These are phyloP conservation scores for Onthophagus sagittarius DNA, from an alignment of 2,888 invertebrate genomes.

Conservation along the genomic window DNA sequence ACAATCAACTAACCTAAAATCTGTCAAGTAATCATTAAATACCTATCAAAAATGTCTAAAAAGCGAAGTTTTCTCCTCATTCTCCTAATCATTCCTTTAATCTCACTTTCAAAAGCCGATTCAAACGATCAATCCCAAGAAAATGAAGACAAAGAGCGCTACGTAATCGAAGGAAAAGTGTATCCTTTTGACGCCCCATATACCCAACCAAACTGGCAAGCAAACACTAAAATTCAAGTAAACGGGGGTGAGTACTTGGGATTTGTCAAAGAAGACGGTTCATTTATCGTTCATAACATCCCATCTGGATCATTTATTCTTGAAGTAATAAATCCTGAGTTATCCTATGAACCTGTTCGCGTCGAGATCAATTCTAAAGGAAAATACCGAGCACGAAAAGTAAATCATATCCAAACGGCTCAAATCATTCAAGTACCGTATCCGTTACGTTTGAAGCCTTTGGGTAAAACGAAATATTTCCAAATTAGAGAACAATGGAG, in stretches of 20 bases:
- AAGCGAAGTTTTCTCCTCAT: background rate
- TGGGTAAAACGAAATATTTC: conserved; percentile 79
- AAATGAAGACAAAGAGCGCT: conserved; percentile 53
- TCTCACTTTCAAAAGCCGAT: conserved; percentile 4
- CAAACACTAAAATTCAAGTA: conserved; percentile 72
- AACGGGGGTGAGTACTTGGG: conserved; percentile 88
- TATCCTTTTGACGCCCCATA: conserved; percentile 62
- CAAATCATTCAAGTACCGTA: conserved; percentile 88
- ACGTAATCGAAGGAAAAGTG: conserved; percentile 77
- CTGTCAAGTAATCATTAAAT: conserved; percentile 5
- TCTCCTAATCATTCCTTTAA: background rate
- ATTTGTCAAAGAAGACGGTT: conserved; percentile 86
- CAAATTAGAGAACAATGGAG: conserved; percentile 95
- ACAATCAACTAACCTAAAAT: background rate
- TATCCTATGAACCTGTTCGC: conserved; percentile 87
- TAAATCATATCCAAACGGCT: conserved; percentile 90
- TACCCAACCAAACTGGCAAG: conserved; percentile 65
- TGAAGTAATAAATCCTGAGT: conserved; percentile 88
- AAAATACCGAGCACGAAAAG: conserved; percentile 90
- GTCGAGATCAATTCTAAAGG: conserved; percentile 98
- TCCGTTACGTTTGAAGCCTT: conserved; percentile 83
- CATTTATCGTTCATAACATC: conserved; percentile 82
- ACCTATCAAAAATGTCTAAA: conserved; percentile 6
- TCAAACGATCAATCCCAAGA: conserved; percentile 40
- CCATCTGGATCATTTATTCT: conserved; percentile 92